These are phyloP conservation scores for Caenorhabditis wallacei DNA, from an alignment of 2,888 invertebrate species.

Conservation along the genomic window DNA sequence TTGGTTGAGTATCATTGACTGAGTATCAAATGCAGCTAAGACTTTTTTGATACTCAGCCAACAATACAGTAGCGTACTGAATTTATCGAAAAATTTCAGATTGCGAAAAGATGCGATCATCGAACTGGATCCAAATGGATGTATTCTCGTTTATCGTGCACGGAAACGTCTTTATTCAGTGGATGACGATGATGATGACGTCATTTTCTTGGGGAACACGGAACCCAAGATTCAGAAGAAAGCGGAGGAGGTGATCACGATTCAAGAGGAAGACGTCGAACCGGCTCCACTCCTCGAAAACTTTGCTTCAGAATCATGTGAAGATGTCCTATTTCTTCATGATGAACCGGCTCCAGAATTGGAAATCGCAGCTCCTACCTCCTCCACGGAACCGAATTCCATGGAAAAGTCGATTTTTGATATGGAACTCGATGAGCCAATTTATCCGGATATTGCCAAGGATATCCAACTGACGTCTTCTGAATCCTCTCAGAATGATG, in stretches of 20 bases:
- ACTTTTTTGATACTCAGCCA: no score
- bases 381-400: no score
- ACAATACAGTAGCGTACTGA: no score
- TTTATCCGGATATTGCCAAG: not conserved
- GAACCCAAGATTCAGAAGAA: not conserved
- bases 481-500: not conserved
- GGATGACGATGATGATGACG: not conserved
- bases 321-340: not conserved
- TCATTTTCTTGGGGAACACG: not conserved
- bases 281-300: not conserved
- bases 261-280: not conserved
- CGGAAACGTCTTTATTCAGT: not conserved
- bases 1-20: no score
- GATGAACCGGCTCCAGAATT: not conserved
- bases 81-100: conserved; percentile 3
- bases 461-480: not conserved
- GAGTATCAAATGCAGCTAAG: no score
- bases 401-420: not conserved
- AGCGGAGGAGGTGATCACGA: not conserved
- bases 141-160: conserved; percentile 1
- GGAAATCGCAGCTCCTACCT: no score
- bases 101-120: conserved; percentile 8
- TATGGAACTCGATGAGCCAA: no score
- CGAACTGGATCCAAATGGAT: not conserved
- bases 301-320: not conserved